Evolutionary conservation across 2,797 vertebrate species (phyloP).

Genomic region (Phalanger gymnotis): DNA sequence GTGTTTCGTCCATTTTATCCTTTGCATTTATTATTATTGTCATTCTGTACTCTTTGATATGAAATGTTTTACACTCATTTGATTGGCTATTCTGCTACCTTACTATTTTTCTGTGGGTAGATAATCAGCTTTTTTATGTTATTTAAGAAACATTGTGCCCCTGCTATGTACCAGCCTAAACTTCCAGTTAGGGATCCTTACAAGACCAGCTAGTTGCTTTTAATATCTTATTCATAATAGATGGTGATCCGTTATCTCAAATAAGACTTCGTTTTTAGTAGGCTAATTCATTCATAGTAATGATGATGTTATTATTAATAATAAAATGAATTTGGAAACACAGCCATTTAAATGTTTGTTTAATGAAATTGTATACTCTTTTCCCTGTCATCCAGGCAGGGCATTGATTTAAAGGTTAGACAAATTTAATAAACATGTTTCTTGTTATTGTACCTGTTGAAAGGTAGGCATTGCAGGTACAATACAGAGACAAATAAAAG

Average conservation of each 20-base stretch:
- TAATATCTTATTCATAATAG: conserved; percentile 60
- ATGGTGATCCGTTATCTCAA: conserved; percentile 37
- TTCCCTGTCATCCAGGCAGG: conserved; percentile 35
- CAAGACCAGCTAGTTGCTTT: conserved; percentile 39
- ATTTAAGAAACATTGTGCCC: conserved; percentile 76
- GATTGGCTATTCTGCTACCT: conserved; percentile 75
- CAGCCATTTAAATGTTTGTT: conserved; percentile 42
- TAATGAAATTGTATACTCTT: neutral
- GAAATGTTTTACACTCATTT: conserved; percentile 70
- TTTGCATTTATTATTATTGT: conserved; percentile 71
- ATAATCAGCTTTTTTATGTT: conserved; percentile 76
- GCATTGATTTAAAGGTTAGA: conserved; percentile 44
- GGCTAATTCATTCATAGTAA: neutral
- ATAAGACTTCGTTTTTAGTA: conserved; percentile 10
- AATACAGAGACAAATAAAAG: neutral
- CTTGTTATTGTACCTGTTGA: neutral
- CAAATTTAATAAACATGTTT: neutral
- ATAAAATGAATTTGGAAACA: conserved; percentile 37
- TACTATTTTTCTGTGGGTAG: conserved; percentile 73
- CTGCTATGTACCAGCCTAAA: conserved; percentile 63
- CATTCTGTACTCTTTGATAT: conserved; percentile 71
- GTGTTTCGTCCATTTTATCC: conserved; percentile 75
- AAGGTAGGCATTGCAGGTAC: neutral
- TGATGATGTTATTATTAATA: neutral
- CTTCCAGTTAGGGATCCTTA: conserved; percentile 61